These are phyloP conservation scores for Xestia rhomboidea DNA, from an alignment of 2,888 invertebrate species.

Conservation along the genomic window DNA sequence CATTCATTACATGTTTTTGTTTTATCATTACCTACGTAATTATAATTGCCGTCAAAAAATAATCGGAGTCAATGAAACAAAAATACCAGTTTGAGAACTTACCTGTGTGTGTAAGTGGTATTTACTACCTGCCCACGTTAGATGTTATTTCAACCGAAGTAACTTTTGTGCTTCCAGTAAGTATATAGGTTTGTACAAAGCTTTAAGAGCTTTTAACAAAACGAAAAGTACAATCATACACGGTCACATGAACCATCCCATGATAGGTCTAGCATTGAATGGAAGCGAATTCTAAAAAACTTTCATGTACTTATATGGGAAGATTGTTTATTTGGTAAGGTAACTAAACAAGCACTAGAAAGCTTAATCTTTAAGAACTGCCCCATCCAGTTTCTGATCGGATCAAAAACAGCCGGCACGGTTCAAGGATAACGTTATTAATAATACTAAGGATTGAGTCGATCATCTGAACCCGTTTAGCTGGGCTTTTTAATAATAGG, in stretches of 20 bases:
- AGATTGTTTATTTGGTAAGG: neutral
- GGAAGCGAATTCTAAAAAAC: neutral
- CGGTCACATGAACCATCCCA: neutral
- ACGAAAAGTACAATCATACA: neutral
- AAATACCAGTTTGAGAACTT: constrained; percentile 4
- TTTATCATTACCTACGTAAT: neutral
- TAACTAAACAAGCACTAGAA: neutral
- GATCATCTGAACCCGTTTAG: neutral
- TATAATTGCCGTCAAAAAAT: neutral
- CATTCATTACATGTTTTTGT: constrained; percentile 38
- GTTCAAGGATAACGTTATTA: constrained; percentile 6
- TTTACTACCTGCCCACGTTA: neutral
- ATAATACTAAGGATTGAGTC: constrained; percentile 1
- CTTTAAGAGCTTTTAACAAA: neutral
- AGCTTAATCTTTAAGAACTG: neutral
- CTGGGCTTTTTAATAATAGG: constrained; percentile 10
- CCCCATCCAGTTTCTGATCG: neutral
- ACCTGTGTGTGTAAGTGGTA: neutral
- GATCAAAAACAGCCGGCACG: neutral
- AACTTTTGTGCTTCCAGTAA: neutral
- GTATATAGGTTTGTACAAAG: neutral
- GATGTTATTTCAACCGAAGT: neutral
- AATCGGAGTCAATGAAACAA: neutral
- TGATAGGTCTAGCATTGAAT: neutral
- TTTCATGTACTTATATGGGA: neutral